Conservation (phyloP, 2,888 invertebrate species). For the Perizoma flavofasciatum region DNA sequence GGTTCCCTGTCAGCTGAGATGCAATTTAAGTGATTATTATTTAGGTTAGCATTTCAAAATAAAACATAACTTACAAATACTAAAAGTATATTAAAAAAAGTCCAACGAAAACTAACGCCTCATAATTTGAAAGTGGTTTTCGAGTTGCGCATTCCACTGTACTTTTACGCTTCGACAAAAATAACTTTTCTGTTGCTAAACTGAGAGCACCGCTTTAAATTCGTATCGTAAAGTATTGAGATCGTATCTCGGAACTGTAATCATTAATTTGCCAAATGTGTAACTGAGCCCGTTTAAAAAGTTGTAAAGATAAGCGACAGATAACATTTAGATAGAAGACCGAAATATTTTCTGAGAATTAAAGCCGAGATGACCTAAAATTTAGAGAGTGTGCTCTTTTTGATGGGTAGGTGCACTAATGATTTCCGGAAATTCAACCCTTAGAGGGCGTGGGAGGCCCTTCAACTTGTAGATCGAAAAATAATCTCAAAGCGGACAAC, state of each 20-base stretch:
- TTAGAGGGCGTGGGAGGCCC: no score
- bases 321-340: conserved; percentile 1
- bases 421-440: no score
- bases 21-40: conserved; percentile 1
- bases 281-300: conserved; percentile 15
- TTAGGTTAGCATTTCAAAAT: not conserved
- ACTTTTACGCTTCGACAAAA: conserved; percentile 47
- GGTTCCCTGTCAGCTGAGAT: no score
- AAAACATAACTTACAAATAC: not conserved
- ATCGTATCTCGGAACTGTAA: conserved; percentile 26
- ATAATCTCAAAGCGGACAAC: no score
- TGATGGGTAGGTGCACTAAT: no score
- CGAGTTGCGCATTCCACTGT: conserved; percentile 45
- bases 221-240: conserved; percentile 24
- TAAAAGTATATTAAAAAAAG: conserved; percentile 7
- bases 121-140: conserved; percentile 46
- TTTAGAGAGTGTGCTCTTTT: no score
- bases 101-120: conserved; percentile 22
- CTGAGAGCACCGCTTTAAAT: conserved; percentile 25
- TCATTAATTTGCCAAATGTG: conserved; percentile 28
- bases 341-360: no score
- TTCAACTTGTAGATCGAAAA: no score
- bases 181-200: conserved; percentile 46
- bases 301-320: conserved; percentile 10
- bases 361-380: no score